Evolutionary conservation across 2,888 invertebrate species (phyloP).

Genomic region (Encarsia formosa): DNA sequence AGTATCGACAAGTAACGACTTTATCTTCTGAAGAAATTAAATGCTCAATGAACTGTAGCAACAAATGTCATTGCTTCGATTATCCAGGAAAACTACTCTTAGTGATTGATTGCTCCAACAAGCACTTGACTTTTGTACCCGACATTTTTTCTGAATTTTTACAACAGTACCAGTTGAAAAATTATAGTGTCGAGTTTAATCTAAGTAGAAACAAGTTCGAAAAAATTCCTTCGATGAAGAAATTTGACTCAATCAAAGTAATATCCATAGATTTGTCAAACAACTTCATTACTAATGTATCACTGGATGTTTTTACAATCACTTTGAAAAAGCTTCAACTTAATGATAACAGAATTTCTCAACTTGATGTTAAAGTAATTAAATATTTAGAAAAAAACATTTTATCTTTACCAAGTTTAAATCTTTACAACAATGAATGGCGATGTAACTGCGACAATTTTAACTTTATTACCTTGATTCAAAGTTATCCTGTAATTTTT

Average conservation of each 20-base stretch:
- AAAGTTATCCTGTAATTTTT: too few species aligned
- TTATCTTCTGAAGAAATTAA: slow-evolving; percentile 46
- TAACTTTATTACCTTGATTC: slow-evolving; percentile 58
- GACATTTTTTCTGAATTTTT: too few species aligned
- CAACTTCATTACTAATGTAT: slow-evolving; percentile 46
- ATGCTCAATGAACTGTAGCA: slow-evolving; percentile 50
- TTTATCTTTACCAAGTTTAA: too few species aligned
- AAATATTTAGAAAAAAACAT: too few species aligned
- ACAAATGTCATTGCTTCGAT: slow-evolving; percentile 53
- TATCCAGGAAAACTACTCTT: slow-evolving; percentile 53
- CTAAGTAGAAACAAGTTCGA: slow-evolving; percentile 51
- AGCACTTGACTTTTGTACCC: slow-evolving; percentile 52
- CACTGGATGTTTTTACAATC: background rate
- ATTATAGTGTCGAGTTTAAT: slow-evolving; percentile 50
- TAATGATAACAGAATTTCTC: slow-evolving; percentile 10
- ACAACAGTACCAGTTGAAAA: slow-evolving; percentile 5
- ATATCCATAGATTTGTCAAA: slow-evolving; percentile 53
- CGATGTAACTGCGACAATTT: slow-evolving; percentile 64
- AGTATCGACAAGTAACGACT: slow-evolving; percentile 34
- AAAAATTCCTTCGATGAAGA: slow-evolving; percentile 42
- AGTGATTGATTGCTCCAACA: slow-evolving; percentile 56
- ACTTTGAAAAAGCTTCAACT: slow-evolving; percentile 8
- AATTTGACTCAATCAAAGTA: slow-evolving; percentile 52
- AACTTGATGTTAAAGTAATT: slow-evolving; percentile 1
- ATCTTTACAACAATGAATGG: slow-evolving; percentile 65